Base-by-base conservation (phyloP, 1,140 invertebrate genomes). In the Lordiphosa collinella region DNA sequence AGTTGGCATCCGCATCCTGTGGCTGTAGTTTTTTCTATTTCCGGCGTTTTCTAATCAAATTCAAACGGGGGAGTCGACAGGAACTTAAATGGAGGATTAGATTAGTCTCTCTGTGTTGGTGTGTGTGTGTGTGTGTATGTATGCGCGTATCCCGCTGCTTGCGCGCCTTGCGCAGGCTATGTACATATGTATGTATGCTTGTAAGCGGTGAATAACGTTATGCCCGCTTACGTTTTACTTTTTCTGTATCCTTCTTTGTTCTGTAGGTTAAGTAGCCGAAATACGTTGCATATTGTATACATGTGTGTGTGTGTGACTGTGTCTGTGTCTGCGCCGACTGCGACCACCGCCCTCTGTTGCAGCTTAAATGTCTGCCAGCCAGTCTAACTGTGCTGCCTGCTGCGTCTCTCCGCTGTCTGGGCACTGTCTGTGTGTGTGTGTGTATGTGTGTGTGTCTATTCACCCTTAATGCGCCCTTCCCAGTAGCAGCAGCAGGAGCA, bases 321-420 rank as follows among this genome's bases (percentile, higher is more conserved):
- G 18, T 22, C 18, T 25, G 34, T 54, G 38, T 59, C 12, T 57
- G 46, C 43, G 43, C 9, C 32, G 43, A 56, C 41, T 32, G 48
- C 63, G 84, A 87, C 85, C 85, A 87, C 85, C 85, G 85, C 85
- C 85, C 85, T 87, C 85, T 68, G 80, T 62, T 62, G 55, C 60
- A 47, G 74, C 56, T 59, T 40, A 70, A 72, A 56, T 68, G 78
- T 85, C 79, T 85, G 78, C 78, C 78, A 82, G 48, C 46, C 67
- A 73, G 78, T 85, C 78, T 84, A 82, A 82, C 79, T 72, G 56
- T 65, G 71, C 49, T 52, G 48, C 64, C 61, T 53, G 56, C 65
- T 49, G 36, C 51, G 40, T 68, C 40, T 58, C 37, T 58, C n/a
- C 49, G 31, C 9, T 50, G 41, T 46, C 18, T 32, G 25, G 40